Evolutionary conservation across 2,113 vertebrate genomes (phyloP), one percentile per base, ranked within the genome.

Genomic region (Chloebia gouldiae): DNA sequence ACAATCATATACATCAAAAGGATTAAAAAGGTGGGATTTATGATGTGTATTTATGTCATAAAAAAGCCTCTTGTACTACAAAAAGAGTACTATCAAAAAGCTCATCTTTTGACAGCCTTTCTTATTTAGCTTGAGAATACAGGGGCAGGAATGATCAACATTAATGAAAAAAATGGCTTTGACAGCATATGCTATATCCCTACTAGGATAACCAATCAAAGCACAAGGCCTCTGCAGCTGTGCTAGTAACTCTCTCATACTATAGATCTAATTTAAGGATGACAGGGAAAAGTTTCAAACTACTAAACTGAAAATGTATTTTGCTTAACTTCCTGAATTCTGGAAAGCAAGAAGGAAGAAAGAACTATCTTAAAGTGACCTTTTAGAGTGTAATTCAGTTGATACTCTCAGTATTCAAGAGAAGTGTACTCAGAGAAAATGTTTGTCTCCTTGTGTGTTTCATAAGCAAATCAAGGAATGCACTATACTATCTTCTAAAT

Each of bases 11-110:
- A 7, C 4, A 6, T 50, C 68, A 54, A 87, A 90, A 82, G 6
- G 9, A 61, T 53, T 40, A 12, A 81, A 75, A 72, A 68, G 7
- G 9, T 54, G 8, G 27, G 19, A 61, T 65, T 86, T 75, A 33
- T 13, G 18, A 30, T 0, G 0, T 21, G 15, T 6, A 22, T 54
- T 66, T 56, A 45, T 6, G 37, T 14, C 63, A 72, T 33, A 50
- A 90, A 83, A 71, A 90, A 70, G 4, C 7, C 2, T 65, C 57
- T 65, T 66, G 21, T 27, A 42, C 18, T 53, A 28, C 3, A 57
- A 31, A 63, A 85, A 44, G 6, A 82, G 12, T 53, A 53, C 27
- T 39, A 24, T 39, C 11, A 54, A n/a, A 77, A 76, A 88, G 12
- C 14, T 39, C 8, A 21, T 21, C 7, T 69, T 61, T 69, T 40